Evolutionary conservation across 2,888 invertebrate genomes (phyloP), one percentile per base, ranked within the genome.

Genomic region (Metacarcinus magister): DNA sequence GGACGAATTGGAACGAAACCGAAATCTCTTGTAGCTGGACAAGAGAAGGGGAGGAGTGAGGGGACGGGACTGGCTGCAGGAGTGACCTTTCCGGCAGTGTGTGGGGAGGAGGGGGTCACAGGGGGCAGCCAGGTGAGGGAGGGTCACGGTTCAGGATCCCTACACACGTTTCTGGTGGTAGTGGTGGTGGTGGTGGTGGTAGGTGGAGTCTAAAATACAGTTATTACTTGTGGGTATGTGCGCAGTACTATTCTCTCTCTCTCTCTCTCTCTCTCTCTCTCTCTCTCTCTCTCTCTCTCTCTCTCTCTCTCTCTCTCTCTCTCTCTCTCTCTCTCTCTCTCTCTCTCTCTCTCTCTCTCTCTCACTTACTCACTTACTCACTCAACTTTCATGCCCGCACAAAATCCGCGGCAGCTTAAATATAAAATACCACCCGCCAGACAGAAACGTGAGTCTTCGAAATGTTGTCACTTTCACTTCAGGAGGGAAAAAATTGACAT

Each of bases 331-430:
- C 39, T 39, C 39, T 39, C 39, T 39, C 39, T 54, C 54, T 54
- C 82, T 82, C 82, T 82, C 82, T 82, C 82, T 82, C 82, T 82
- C 82, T 82, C 82, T 82, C 82, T 82, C 82, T 82, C 82, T 82
- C 82, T 82, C 82, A 32, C 82, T 82, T 28, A 28, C 82, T 82
- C 82, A 28, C 82, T 82, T 28, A 28, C 82, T 82, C 28, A 28
- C 28, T 67, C 28, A 28, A 32, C 82, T 82, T 32, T 82, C 82
- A 32, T 32, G 7, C 82, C 75, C n/a, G 75, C 75, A n/a, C 75
- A 75, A 23, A 75, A 75, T 82, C 13, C 32, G 32, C 10, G 82
- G 2, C 82, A 10, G 32, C 32, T 82, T 82, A 82, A 82, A 82
- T 82, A 82, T 23, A 75, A 28, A 82, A 67, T 67, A 67, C n/a